Conservation (phyloP, 2,888 invertebrate genomes). For the Neuroscelio doddi region DNA sequence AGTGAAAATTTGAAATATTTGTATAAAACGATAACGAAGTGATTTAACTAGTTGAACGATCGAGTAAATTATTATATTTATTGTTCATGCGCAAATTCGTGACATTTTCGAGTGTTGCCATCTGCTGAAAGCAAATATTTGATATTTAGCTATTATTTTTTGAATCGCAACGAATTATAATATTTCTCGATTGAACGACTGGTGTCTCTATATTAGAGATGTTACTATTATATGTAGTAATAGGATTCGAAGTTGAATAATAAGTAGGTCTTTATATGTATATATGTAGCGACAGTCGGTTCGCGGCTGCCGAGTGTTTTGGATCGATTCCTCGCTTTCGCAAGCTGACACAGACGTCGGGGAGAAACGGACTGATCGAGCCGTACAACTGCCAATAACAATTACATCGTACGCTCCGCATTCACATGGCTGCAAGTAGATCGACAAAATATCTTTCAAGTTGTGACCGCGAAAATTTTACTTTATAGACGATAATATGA, state of each 20-base stretch:
- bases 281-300: conserved; percentile 13
- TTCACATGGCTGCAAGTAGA: neutral
- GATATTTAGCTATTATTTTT: too few relatives aligned
- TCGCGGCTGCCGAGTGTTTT: neutral
- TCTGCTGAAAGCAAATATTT: too few relatives aligned
- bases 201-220: conserved; percentile 43
- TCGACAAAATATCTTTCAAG: too few relatives aligned
- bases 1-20: too few relatives aligned
- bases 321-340: neutral
- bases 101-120: too few relatives aligned
- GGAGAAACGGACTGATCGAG: conserved; percentile 21
- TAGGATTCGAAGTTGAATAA: conserved; percentile 16
- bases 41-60: too few relatives aligned
- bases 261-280: conserved; percentile 28
- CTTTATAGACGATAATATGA: too few relatives aligned
- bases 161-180: neutral
- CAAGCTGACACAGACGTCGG: neutral
- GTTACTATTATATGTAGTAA: conserved; percentile 2
- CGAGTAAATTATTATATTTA: too few relatives aligned
- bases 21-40: too few relatives aligned
- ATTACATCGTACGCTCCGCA: conserved; percentile 11
- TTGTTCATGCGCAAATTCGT: too few relatives aligned
- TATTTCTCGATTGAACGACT: conserved; percentile 29
- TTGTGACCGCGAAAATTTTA: too few relatives aligned
- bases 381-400: conserved; percentile 41